Evolutionary conservation across 2,888 invertebrate species (phyloP).

Genomic region (Phlogophora meticulosa): DNA sequence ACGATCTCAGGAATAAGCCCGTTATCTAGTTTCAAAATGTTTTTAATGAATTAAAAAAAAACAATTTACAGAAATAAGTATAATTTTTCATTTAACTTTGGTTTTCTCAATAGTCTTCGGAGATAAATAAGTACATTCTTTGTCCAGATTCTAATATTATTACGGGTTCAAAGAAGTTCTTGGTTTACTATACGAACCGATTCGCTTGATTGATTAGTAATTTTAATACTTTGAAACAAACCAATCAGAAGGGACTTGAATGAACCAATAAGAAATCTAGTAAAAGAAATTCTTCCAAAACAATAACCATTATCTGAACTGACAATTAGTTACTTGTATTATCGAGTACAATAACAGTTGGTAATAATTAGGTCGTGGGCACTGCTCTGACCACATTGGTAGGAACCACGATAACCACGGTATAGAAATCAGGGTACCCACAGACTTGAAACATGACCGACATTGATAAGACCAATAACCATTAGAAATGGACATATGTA

Average conservation of each 20-base stretch:
- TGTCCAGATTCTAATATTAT: slow-evolving; percentile 4
- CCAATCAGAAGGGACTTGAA: background rate
- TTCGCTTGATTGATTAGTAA: too few relatives aligned
- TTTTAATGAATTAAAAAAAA: too few relatives aligned
- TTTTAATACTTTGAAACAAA: too few relatives aligned
- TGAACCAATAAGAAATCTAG: background rate
- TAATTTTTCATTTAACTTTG: too few relatives aligned
- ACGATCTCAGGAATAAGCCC: too few relatives aligned
- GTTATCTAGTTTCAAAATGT: too few relatives aligned
- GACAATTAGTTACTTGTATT: background rate
- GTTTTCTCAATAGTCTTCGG: too few relatives aligned
- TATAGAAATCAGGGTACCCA: slow-evolving; percentile 3
- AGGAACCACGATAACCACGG: slow-evolving; percentile 14
- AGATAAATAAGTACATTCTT: too few relatives aligned
- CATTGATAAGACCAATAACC: slow-evolving; percentile 26
- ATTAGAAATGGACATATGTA: background rate
- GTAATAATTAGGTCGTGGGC: background rate
- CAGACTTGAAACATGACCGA: background rate
- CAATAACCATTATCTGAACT: background rate
- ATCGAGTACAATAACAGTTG: background rate
- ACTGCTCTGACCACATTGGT: slow-evolving; percentile 22
- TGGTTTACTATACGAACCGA: too few relatives aligned
- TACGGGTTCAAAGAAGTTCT: background rate
- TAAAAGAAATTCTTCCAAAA: background rate
- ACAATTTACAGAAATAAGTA: too few relatives aligned